These are phyloP conservation scores for Periophthalmodon schlosseri DNA, from an alignment of 2,113 vertebrate genomes.

Conservation along the genomic window DNA sequence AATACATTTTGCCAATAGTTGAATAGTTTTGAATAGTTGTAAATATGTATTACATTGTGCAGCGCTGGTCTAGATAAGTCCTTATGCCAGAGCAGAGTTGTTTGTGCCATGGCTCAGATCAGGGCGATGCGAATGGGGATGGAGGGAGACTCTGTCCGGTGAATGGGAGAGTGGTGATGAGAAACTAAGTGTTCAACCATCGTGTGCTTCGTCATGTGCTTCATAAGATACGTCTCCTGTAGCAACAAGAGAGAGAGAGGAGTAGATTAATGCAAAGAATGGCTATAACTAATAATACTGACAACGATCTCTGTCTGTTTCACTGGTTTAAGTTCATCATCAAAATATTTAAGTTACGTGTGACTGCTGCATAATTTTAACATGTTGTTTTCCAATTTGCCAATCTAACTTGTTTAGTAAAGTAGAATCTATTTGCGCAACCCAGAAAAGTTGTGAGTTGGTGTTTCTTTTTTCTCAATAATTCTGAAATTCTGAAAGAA, in stretches of 20 bases:
- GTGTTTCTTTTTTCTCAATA: background rate
- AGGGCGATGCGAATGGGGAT: constrained; percentile 93
- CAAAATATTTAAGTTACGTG: background rate
- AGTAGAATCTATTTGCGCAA: background rate
- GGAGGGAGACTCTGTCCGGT: constrained; percentile 87
- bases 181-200: constrained; percentile 91
- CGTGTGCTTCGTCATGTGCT: constrained; percentile 98
- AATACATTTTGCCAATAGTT: no score
- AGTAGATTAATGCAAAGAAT: background rate
- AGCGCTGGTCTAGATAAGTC: background rate
- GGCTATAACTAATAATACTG: background rate
- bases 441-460: background rate
- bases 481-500: no score
- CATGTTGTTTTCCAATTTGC: no score
- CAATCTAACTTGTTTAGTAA: background rate
- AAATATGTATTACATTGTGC: background rate
- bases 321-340: background rate
- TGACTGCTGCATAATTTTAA: background rate
- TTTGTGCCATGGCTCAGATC: constrained; percentile 77
- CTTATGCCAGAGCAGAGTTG: constrained; percentile 18
- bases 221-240: constrained; percentile 97
- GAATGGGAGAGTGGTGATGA: constrained; percentile 85
- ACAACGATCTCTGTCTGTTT: background rate
- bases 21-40: no score
- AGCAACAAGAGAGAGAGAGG: background rate